These are phyloP conservation scores for Ephialtes manifestator DNA, from an alignment of 2,888 invertebrate species.

Conservation along the genomic window DNA sequence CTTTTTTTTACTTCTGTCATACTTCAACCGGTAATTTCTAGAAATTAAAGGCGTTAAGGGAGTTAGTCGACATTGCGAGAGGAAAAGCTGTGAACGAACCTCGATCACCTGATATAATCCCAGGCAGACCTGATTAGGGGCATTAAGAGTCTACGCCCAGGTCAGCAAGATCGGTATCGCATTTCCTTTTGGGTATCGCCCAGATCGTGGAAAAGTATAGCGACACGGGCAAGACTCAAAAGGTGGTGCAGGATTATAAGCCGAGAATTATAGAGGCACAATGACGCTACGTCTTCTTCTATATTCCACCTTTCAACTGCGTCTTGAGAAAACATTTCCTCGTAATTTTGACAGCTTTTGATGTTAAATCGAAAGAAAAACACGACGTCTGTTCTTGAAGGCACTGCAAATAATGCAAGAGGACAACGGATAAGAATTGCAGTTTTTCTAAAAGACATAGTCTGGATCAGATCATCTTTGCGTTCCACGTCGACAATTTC, in stretches of 20 bases:
- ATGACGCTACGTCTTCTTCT: not conserved
- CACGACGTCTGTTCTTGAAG: constrained; percentile 48
- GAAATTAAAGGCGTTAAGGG: constrained; percentile 30
- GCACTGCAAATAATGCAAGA: constrained; percentile 27
- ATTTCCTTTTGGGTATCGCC: constrained; percentile 20
- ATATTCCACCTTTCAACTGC: not conserved
- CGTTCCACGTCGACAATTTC: not conserved
- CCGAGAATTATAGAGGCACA: constrained; percentile 40
- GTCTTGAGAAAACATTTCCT: constrained; percentile 71
- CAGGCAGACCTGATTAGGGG: constrained; percentile 32
- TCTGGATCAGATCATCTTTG: not conserved
- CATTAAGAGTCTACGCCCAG: constrained; percentile 33
- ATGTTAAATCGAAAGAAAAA: constrained; percentile 73
- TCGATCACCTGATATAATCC: constrained; percentile 41
- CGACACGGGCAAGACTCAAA: constrained; percentile 28
- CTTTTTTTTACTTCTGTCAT: not conserved
- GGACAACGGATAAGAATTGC: not conserved
- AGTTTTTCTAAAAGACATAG: not conserved
- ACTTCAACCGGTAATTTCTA: not conserved
- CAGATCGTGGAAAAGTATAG: constrained; percentile 27
- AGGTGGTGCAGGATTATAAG: constrained; percentile 24
- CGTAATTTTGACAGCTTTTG: constrained; percentile 36
- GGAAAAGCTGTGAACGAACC: constrained; percentile 52
- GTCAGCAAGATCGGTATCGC: constrained; percentile 46
- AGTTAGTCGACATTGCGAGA: constrained; percentile 5